Percentiles rank a stretch among this genome's conserved stretches.
Evolutionary conservation across 2,888 invertebrate genomes (phyloP).

Genomic region (Cepaea hortensis): DNA sequence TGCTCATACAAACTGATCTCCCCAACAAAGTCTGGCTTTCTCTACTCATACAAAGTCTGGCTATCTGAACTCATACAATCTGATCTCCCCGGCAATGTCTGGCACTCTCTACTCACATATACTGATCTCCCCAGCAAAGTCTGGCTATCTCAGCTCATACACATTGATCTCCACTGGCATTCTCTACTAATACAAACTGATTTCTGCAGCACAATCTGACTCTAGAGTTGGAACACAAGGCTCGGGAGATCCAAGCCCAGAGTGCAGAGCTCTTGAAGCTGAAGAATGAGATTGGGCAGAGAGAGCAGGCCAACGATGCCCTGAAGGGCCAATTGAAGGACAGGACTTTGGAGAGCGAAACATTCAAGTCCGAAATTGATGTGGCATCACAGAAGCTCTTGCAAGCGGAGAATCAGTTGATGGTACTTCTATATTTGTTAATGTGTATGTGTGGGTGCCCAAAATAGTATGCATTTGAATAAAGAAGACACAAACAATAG

Average conservation of each 20-base stretch:
- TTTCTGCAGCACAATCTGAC: slow-evolving; percentile 28
- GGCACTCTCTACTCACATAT: too few species aligned
- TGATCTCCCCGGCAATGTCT: too few species aligned
- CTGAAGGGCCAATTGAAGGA: slow-evolving; percentile 52
- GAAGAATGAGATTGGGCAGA: slow-evolving; percentile 25
- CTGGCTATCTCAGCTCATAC: too few species aligned
- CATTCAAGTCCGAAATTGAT: slow-evolving; percentile 51
- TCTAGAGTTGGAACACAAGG: slow-evolving; percentile 26
- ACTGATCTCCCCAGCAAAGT: too few species aligned
- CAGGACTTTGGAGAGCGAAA: slow-evolving; percentile 53
- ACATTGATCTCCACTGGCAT: too few species aligned
- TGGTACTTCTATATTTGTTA: slow-evolving; percentile 21
- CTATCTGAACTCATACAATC: too few species aligned
- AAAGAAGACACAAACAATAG: too few species aligned
- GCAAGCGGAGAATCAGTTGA: slow-evolving; percentile 25
- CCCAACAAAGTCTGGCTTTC: too few species aligned
- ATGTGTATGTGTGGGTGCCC: too few species aligned
- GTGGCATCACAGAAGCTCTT: slow-evolving; percentile 44
- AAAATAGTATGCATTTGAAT: too few species aligned
- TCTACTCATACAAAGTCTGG: too few species aligned
- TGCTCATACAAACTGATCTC: too few species aligned
- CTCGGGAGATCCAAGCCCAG: slow-evolving; percentile 7
- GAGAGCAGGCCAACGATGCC: slow-evolving; percentile 46
- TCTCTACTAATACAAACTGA: neutral
- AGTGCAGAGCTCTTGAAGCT: slow-evolving; percentile 29